Evolutionary conservation across 2,113 vertebrate genomes (phyloP), one percentile per base, ranked within the genome.

Genomic region (Callorhinus ursinus): DNA sequence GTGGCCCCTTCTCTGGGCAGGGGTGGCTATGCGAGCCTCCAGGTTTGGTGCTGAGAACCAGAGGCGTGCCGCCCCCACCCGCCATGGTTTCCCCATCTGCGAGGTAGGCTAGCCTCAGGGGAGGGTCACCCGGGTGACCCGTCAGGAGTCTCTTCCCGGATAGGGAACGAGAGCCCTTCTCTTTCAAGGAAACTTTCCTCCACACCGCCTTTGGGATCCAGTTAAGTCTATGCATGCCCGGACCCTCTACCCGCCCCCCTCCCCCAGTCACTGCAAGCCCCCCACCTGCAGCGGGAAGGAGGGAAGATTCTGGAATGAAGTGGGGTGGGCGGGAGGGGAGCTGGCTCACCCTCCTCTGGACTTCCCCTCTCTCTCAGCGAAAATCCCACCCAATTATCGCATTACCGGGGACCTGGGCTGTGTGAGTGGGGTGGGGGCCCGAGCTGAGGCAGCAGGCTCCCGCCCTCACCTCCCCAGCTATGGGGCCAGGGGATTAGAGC

Each of bases 301-400:
- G 26, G 46, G 55, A 63, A 63, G 6, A 26, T 24, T 90, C 97
- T 21, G 94, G 98, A 87, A 98, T 91, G 97, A 98, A 96, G 22
- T 31, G 2, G 79, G 31, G n/a, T 80, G 57, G 76, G 88, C 4
- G 28, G 79, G 26, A 42, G 57, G 80, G 86, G 85, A 86, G 53
- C 97, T 83, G 74, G 95, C 92, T 88, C 53, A 1, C 74, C 46
- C 33, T 65, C 28, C 87, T 92, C 81, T 90, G 98, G 98, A 98
- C 98, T 98, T 98, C 97, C 98, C 98, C 98, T 97, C 94, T 53
- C 97, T 98, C 97, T 98, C 98, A 97, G 98, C 97, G 98, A 98
- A 98, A 99, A 98, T 99, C 98, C 98, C 98, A 97, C 96, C 98
- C 98, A 99, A 98, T 98, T 99, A 98, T 98, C 74, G 97, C 97